A percentile compares a stretch with the other conserved stretches of the same genome.
Evolutionary conservation across 2,888 invertebrate genomes (phyloP).

Genomic region (Drosophila barbarae): DNA sequence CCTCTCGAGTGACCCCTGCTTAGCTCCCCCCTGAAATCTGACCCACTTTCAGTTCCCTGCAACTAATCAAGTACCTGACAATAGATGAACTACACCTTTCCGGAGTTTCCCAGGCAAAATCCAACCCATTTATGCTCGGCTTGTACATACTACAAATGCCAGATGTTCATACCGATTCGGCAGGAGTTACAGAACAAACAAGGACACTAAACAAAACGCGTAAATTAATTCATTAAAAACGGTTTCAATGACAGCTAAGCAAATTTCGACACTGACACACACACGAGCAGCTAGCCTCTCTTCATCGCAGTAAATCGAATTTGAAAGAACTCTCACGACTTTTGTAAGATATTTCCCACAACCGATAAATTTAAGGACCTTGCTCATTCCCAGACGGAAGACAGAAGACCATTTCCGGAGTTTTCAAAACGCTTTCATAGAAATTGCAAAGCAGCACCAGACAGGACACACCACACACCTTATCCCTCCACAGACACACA

Average conservation of each 20-base stretch:
- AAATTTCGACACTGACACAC: constrained; percentile 34
- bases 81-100: constrained; percentile 54
- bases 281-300: constrained; percentile 16
- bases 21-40: neutral
- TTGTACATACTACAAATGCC: constrained; percentile 56
- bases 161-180: constrained; percentile 24
- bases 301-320: constrained; percentile 45
- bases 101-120: constrained; percentile 11
- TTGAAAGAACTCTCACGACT: constrained; percentile 43
- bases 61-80: constrained; percentile 74
- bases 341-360: constrained; percentile 63
- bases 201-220: constrained; percentile 9
- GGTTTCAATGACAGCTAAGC: constrained; percentile 71
- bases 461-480: constrained; percentile 12
- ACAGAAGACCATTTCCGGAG: neutral
- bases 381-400: constrained; percentile 1
- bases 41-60: constrained; percentile 14
- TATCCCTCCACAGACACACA: neutral
- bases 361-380: constrained; percentile 15
- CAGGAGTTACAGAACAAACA: constrained; percentile 11
- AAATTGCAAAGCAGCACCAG: constrained; percentile 25
- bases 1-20: neutral
- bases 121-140: constrained; percentile 28
- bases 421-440: constrained; percentile 14
- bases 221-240: constrained; percentile 58